Percentiles rank a stretch among this genome's conserved stretches.
Conservation (phyloP, 2,888 invertebrate species). For the Schizotus pectinicornis region DNA sequence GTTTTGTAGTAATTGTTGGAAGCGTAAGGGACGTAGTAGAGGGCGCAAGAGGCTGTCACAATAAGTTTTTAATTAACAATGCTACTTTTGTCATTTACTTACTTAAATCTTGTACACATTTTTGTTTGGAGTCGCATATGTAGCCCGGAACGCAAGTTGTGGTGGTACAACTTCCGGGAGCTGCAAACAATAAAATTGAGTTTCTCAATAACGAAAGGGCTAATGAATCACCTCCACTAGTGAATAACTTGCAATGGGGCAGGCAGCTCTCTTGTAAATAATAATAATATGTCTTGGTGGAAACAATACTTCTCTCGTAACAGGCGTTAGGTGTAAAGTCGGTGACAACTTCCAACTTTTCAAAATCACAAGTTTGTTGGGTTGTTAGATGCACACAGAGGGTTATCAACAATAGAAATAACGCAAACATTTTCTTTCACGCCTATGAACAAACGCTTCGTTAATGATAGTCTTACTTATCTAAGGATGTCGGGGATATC, state of each 20-base stretch:
- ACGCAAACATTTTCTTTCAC: not conserved
- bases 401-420: not conserved
- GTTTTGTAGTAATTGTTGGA: constrained; percentile 1
- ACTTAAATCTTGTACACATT: not conserved
- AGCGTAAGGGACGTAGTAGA: not conserved
- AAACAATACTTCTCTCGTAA: not conserved
- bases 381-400: not conserved
- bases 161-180: constrained; percentile 1
- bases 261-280: constrained; percentile 4
- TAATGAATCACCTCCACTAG: not conserved
- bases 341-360: constrained; percentile 12
- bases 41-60: not conserved
- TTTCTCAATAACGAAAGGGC: not conserved
- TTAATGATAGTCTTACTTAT: no score
- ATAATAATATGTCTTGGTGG: not conserved
- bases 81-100: not conserved
- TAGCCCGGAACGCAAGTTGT: not conserved
- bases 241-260: constrained; percentile 13
- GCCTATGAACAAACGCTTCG: no score
- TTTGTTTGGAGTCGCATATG: not conserved
- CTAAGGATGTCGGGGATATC: no score
- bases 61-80: not conserved
- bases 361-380: constrained; percentile 5
- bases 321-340: constrained; percentile 17
- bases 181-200: not conserved